A percentile compares a stretch with the other conserved stretches of the same genome.
phyloP scores from a whole-genome alignment of 2,888 invertebrate species.

The Luperina nickerlii region DNA sequence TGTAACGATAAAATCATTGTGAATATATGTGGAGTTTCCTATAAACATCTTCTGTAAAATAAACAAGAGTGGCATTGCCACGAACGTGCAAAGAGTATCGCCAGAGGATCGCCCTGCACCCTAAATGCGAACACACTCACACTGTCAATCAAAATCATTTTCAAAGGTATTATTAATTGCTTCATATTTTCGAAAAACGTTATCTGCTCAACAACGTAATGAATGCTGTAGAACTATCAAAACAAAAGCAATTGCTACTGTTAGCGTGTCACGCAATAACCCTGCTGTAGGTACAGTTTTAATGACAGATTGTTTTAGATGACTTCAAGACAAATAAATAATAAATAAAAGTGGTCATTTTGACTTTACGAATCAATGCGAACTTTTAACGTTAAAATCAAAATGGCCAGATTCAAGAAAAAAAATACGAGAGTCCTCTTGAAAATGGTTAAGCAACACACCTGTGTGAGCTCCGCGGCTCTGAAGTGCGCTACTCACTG shows the following conservation, averaged over 20 bases:
- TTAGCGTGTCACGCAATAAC: not conserved
- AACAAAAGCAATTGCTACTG: not conserved
- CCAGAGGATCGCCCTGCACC: not conserved
- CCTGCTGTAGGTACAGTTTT: not conserved
- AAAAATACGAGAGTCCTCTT: not conserved
- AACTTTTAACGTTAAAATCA: not conserved
- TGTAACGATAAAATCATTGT: slow-evolving; percentile 12
- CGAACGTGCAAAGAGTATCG: not conserved
- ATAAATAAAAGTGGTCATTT: not conserved
- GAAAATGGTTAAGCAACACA: not conserved
- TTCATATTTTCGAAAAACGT: too few relatives aligned
- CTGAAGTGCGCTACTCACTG: too few relatives aligned
- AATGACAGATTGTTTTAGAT: not conserved
- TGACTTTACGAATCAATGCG: not conserved
- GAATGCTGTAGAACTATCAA: not conserved
- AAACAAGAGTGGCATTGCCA: slow-evolving; percentile 6
- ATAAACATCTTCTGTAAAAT: not conserved
- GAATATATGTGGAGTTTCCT: slow-evolving; percentile 8
- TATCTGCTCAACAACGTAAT: not conserved
- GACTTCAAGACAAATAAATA: not conserved
- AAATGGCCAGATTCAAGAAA: not conserved
- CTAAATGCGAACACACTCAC: not conserved
- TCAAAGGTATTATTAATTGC: not conserved
- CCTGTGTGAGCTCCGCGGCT: too few relatives aligned
- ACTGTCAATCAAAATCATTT: not conserved